Evolutionary conservation across 2,888 invertebrate species (phyloP), one percentile per base, ranked within the genome.

Genomic region (Cabera pusaria): DNA sequence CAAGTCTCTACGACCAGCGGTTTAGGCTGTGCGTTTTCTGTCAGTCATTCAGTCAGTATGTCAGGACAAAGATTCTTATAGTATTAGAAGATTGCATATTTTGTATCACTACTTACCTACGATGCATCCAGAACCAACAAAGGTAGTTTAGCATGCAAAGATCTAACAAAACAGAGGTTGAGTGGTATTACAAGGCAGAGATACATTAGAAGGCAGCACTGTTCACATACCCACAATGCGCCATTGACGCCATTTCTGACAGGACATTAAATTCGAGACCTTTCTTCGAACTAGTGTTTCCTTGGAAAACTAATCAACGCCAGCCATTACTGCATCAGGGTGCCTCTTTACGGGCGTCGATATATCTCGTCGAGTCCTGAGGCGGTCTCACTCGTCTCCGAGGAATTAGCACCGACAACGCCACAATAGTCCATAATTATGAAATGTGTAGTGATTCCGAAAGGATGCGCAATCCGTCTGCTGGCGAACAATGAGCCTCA

Each of bases 381-480:
- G 68, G 73, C 75, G 72, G 69, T 71, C 64, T 63, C 63, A 62
- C 63, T 63, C 69, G 71, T 81, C 73, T 58, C 60, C 66, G 58
- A 68, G 68, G 69, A 81, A 86, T 85, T 84, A 83, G 66, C 68
- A 65, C 70, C 59, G 78, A 82, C 87, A 79, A 75, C 72, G 60
- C 72, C 79, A 88, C 88, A 88, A 88, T 88, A 84, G 85, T 78
- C 88, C 84, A 87, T 88, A 87, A 88, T 88, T 87, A 86, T 87
- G 88, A 88, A 86, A 86, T 86, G 87, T 86, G 85, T 85, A 79
- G 84, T 78, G 75, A 85, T 83, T 83, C 74, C 66, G 60, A 76
- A 76, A 72, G 77, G 76, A 76, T 72, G 57, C 64, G 78, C 66
- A 79, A 85, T 85, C 84, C 85, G 87, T 87, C 83, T 63, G 64